Evolutionary conservation across 2,888 invertebrate species (phyloP), one percentile per base, ranked within the genome.

Genomic region (Myopa testacea): DNA sequence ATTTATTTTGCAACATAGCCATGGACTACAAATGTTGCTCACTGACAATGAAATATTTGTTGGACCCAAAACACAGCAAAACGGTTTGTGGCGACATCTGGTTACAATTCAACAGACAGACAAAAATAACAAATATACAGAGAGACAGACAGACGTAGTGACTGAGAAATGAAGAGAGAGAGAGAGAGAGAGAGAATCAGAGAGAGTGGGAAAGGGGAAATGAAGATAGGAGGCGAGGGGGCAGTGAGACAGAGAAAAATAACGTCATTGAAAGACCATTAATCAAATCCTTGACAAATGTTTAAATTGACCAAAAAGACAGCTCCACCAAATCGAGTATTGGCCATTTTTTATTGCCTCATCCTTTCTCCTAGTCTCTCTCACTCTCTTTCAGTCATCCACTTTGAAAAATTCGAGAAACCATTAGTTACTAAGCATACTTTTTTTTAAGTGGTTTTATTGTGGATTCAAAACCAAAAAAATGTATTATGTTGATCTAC

Each of bases 71-170:
- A 62, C n/a, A 26, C n/a, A 26, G 34, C 26, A 62, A 62, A 62
- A 62, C 34, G n/a, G n/a, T 26, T 81, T 81, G 80, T 74, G 82
- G 82, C 82, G 81, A 81, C 83, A 83, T 82, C 82, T 82, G 82
- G 7, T 79, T 82, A 80, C 79, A 78, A 78, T 80, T 82, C 79
- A 78, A 81, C 76, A 80, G 68, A 65, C 34, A 38, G 45, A 37
- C 40, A 68, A 14, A 45, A 65, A 65, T 4, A 34, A 70, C n/a
- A 55, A 26, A 58, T 37, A 58, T 45, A 45, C 45, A 45, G 45
- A 1, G 2, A 62, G 3, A 26, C 6, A 62, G 26, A 8, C 26
- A 62, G 19, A 62, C 16, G 55, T 55, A 2, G 55, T 14, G 16
- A 55, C 55, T 14, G 26, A 26, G 26, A 26, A 26, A 26, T 26